These are phyloP conservation scores for Lethenteron reissneri DNA, from an alignment of 2,113 vertebrate species.

Conservation along the genomic window DNA sequence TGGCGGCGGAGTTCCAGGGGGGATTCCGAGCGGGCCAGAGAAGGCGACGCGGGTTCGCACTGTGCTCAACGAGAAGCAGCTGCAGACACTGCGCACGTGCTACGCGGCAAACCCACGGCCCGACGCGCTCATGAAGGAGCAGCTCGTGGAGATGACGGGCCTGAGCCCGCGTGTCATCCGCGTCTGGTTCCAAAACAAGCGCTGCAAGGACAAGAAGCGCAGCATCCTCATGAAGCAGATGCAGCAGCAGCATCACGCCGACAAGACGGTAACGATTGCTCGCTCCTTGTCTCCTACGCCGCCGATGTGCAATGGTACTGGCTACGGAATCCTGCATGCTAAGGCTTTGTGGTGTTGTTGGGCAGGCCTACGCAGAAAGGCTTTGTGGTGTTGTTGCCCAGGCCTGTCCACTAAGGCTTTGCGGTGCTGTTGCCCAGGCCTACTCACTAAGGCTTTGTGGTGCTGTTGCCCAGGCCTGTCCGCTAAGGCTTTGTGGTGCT, in stretches of 20 bases:
- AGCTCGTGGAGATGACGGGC: constrained; percentile 94
- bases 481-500: too few species aligned
- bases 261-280: constrained; percentile 67
- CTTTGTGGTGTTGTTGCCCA: too few species aligned
- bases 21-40: constrained; percentile 19
- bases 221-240: constrained; percentile 92
- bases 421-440: too few species aligned
- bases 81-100: constrained; percentile 92
- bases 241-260: constrained; percentile 81
- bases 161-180: constrained; percentile 87
- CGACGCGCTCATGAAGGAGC: constrained; percentile 98
- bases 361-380: background rate
- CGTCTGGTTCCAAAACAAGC: constrained; percentile 98
- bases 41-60: constrained; percentile 92
- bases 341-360: background rate
- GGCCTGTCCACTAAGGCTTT: too few species aligned
- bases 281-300: background rate
- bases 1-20: too few species aligned
- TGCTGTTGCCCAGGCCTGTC: too few species aligned
- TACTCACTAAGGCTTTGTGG: too few species aligned
- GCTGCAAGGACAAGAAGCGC: constrained; percentile 95
- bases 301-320: background rate
- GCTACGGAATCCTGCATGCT: background rate
- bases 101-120: constrained; percentile 92
- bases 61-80: constrained; percentile 94